Evolutionary conservation across 2,113 vertebrate genomes (phyloP), one percentile per base, ranked within the genome.

Genomic region (Prinia subflava): DNA sequence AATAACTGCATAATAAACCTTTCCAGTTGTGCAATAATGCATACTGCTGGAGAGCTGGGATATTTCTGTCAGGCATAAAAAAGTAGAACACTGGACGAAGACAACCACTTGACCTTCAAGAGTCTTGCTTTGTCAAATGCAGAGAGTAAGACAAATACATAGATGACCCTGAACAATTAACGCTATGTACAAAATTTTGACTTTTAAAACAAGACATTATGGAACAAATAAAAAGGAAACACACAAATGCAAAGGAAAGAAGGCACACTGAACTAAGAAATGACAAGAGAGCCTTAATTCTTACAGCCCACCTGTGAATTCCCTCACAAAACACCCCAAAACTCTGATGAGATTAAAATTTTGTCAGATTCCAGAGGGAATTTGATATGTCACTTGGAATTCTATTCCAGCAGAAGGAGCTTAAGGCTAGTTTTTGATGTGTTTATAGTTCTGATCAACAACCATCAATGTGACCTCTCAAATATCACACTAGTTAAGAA

Each of bases 111-210:
- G 96, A 97, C 96, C 97, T 97, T 97, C 93, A 95, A 96, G 97
- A 97, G 90, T 81, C 94, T 95, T 87, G 96, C 96, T 90, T 93
- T 96, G 94, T 96, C 97, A 97, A 92, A 98, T 87, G 95, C 35
- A 39, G 41, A 95, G 90, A 95, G 21, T 87, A 83, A 95, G 92
- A 97, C 89, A 76, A 92, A 94, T 49, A 95, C 79, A 55, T 35
- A 91, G 92, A 96, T 19, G 44, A 96, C 65, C 91, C 75, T 77
- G 90, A 95, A 96, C 90, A 95, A 95, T 95, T 95, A 97, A 97
- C 96, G 91, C 92, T 97, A 98, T 97, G 81, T 97, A 98, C 97
- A 98, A 95, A 96, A 84, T 77, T 78, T 53, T 81, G 78, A 97
- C 95, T 96, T 96, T 90, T 93, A 96, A 93, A 56, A 92, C 95